These are phyloP conservation scores for Chaetura pelagica DNA, from an alignment of 2,113 vertebrate species.

Conservation along the genomic window DNA sequence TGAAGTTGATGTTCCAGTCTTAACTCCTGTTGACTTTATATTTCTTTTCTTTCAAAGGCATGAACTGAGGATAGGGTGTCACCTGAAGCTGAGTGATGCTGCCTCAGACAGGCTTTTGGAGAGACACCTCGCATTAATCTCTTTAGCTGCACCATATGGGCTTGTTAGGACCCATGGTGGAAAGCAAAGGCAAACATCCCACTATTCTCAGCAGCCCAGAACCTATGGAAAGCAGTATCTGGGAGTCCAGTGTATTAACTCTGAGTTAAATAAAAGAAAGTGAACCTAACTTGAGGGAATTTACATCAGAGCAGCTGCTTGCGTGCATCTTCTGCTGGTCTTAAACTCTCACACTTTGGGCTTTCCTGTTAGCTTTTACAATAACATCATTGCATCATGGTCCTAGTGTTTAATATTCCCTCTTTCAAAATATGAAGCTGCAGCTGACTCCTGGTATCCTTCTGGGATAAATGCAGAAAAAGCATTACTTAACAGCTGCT, in stretches of 20 bases:
- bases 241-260: neutral
- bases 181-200: neutral
- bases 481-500: slow-evolving; percentile 71
- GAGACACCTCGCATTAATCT: neutral
- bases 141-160: neutral
- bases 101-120: neutral
- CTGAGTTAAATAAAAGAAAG: neutral
- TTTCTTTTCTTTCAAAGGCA: slow-evolving; percentile 10
- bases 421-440: slow-evolving; percentile 65
- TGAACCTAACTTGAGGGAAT: slow-evolving; percentile 21
- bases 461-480: slow-evolving; percentile 60
- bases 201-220: neutral
- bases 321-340: slow-evolving; percentile 33
- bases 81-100: neutral
- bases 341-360: slow-evolving; percentile 51
- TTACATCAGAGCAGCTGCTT: slow-evolving; percentile 50
- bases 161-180: neutral
- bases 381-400: slow-evolving; percentile 46
- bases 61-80: neutral
- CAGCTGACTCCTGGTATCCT: slow-evolving; percentile 70
- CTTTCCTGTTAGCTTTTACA: slow-evolving; percentile 33
- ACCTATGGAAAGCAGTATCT: neutral
- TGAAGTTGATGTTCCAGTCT: neutral
- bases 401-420: slow-evolving; percentile 61
- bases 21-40: neutral